These are phyloP conservation scores for Drosophila mettleri DNA, from an alignment of 2,888 invertebrate species.

Conservation along the genomic window DNA sequence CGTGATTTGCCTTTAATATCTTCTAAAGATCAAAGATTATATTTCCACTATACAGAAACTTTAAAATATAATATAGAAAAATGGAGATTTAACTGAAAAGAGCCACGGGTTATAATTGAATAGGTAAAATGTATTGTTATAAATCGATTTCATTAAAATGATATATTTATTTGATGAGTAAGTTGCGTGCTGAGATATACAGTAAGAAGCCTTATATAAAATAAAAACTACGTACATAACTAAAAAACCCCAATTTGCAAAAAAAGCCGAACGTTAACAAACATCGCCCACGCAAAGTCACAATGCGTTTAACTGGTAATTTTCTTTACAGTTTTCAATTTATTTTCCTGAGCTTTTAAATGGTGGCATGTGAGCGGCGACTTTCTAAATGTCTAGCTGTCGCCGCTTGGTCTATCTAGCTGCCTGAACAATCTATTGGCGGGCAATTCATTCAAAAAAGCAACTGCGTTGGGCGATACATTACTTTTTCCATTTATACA, in stretches of 20 bases:
- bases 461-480: constrained; percentile 37
- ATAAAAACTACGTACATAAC: constrained; percentile 16
- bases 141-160: not conserved
- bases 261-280: constrained; percentile 17
- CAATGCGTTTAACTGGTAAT: constrained; percentile 80
- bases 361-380: constrained; percentile 64
- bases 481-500: constrained; percentile 32
- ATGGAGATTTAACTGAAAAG: too few species aligned
- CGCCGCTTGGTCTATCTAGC: constrained; percentile 52
- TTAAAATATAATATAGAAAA: not conserved
- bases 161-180: constrained; percentile 44
- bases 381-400: constrained; percentile 73
- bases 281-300: constrained; percentile 71
- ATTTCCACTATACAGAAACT: too few species aligned
- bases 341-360: constrained; percentile 69
- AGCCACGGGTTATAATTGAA: not conserved
- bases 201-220: constrained; percentile 14
- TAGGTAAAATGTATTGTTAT: not conserved
- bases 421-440: constrained; percentile 70
- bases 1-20: too few species aligned
- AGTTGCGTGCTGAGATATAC: constrained; percentile 18
- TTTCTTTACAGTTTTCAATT: constrained; percentile 79
- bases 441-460: constrained; percentile 71
- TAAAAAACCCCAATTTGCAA: constrained; percentile 29
- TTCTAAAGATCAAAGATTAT: too few species aligned